Conservation (phyloP, 2,113 vertebrate genomes). For the Malaclemys terrapin region DNA sequence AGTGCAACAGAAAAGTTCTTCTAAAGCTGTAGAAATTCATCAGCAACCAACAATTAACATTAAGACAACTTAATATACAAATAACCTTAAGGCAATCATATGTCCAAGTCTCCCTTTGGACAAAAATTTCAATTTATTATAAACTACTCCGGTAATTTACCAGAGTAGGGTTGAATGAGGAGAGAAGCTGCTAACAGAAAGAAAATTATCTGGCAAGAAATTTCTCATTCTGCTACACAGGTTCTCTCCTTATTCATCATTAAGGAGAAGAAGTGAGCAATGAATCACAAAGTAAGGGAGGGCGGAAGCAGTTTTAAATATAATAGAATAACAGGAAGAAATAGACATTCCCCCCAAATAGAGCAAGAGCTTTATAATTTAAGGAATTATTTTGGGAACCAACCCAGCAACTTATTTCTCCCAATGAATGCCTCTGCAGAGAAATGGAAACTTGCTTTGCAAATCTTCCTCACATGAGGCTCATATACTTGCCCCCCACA, state of each 20-base stretch:
- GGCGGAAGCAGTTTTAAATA: not conserved
- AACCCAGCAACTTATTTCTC: not conserved
- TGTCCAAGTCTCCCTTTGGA: not conserved
- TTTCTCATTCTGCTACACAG: not conserved
- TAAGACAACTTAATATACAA: not conserved
- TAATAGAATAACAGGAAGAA: not conserved
- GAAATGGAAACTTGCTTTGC: not conserved
- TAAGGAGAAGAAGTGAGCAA: not conserved
- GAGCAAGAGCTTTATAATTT: not conserved
- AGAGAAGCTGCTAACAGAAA: not conserved
- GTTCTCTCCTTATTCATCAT: not conserved
- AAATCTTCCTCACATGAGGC: not conserved
- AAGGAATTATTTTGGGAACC: not conserved
- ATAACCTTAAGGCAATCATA: slow-evolving; percentile 9
- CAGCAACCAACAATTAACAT: not conserved
- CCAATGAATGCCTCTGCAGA: not conserved
- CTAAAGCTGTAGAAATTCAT: not conserved
- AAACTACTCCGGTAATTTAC: not conserved
- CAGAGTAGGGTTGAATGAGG: not conserved
- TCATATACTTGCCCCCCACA: not conserved
- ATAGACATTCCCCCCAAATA: not conserved
- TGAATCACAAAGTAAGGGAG: not conserved
- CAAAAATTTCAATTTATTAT: not conserved
- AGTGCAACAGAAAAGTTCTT: not conserved
- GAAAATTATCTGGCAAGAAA: not conserved